Evolutionary conservation across 1,140 invertebrate species (phyloP).

Genomic region (Mactra quadrangularis): DNA sequence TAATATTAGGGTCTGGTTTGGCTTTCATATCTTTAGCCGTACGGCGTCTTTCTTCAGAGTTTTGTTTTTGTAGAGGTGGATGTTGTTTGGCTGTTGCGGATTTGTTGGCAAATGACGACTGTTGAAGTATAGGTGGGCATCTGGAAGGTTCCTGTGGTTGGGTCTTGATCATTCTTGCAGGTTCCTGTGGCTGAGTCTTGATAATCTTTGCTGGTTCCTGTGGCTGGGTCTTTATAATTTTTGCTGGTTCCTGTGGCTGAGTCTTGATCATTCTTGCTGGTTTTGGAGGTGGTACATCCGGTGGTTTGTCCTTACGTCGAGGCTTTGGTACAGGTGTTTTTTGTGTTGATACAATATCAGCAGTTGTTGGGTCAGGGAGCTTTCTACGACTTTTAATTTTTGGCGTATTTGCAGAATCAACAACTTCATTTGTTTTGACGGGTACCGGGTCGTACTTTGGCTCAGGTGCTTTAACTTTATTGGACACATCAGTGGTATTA

Average conservation of each 20-base stretch:
- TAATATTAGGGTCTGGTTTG: conserved; percentile 76
- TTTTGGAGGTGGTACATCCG: conserved; percentile 56
- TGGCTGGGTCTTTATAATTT: too few relatives aligned
- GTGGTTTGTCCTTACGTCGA: conserved; percentile 58
- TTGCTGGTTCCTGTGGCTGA: conserved; percentile 43
- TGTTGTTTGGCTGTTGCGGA: conserved; percentile 7
- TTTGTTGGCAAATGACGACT: conserved; percentile 19
- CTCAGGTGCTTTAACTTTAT: background rate
- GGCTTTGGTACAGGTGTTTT: conserved; percentile 58
- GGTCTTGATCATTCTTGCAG: conserved; percentile 41
- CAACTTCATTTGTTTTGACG: background rate
- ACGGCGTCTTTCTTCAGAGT: conserved; percentile 71
- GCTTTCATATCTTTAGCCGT: conserved; percentile 80
- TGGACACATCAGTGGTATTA: background rate
- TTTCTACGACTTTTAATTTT: conserved; percentile 71
- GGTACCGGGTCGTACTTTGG: background rate
- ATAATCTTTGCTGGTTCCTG: too few relatives aligned
- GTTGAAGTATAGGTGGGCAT: conserved; percentile 21
- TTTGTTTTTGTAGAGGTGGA: conserved; percentile 71
- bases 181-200: too few relatives aligned
- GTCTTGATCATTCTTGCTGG: conserved; percentile 47
- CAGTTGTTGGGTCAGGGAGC: conserved; percentile 75
- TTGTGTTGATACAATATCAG: conserved; percentile 71
- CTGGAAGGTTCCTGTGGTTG: conserved; percentile 42
- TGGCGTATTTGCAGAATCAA: conserved; percentile 48